A percentile compares a stretch with the other conserved stretches of the same genome.
phyloP scores from a whole-genome alignment of 2,113 vertebrate genomes.

The Callorhinus ursinus region DNA sequence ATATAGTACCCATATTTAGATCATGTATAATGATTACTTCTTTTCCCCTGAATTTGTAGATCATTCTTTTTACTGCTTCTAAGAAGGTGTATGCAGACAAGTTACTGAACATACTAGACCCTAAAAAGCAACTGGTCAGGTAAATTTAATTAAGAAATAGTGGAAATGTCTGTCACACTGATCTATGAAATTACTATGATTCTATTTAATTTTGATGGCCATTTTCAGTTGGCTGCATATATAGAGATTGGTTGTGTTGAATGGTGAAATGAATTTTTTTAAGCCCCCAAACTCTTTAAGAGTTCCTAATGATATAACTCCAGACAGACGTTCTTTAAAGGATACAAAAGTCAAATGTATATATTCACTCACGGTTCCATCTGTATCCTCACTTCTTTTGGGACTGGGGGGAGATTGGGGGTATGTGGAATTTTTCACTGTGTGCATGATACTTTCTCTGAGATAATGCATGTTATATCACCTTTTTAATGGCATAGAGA shows the following conservation, averaged over 20 bases:
- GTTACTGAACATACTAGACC: constrained; percentile 98
- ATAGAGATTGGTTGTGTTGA: constrained; percentile 42
- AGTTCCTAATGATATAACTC: constrained; percentile 56
- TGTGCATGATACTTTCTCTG: constrained; percentile 50
- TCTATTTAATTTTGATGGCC: not conserved
- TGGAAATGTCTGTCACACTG: constrained; percentile 63
- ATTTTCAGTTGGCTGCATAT: constrained; percentile 19
- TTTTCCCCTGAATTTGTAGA: constrained; percentile 87
- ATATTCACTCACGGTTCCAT: not conserved
- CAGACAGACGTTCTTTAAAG: constrained; percentile 68
- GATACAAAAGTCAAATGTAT: constrained; percentile 43
- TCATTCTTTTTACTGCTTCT: constrained; percentile 99
- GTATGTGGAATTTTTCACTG: not conserved
- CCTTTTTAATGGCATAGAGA: constrained; percentile 46
- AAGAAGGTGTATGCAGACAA: constrained; percentile 99
- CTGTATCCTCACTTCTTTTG: constrained; percentile 61
- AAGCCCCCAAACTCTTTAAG: constrained; percentile 49
- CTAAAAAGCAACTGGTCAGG: constrained; percentile 99
- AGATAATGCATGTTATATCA: constrained; percentile 52
- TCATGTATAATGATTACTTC: constrained; percentile 74
- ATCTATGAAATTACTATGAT: constrained; percentile 21
- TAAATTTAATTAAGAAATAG: constrained; percentile 80
- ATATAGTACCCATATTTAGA: constrained; percentile 8
- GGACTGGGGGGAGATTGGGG: not conserved
- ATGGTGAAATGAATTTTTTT: constrained; percentile 40